Percentiles rank a stretch among this genome's conserved stretches.
phyloP scores from a whole-genome alignment of 2,113 vertebrate species.

The Pan paniscus region DNA sequence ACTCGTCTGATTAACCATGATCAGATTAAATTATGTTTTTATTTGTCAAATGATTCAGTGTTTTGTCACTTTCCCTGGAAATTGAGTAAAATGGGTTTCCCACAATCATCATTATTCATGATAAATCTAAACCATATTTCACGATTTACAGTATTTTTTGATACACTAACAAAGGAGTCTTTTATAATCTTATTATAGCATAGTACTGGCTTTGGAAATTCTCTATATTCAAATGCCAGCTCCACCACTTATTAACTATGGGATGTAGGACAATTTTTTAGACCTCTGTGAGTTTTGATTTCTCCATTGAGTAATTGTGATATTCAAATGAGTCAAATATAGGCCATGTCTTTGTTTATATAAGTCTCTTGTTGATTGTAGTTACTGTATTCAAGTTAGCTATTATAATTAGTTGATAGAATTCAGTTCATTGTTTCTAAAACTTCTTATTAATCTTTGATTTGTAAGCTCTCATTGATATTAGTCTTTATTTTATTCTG shows the following conservation, averaged over 20 bases:
- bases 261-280: neutral
- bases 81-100: neutral
- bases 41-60: slow-evolving; percentile 12
- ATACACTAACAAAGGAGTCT: neutral
- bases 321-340: neutral
- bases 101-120: neutral
- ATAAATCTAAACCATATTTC: slow-evolving; percentile 31
- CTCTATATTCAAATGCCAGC: neutral
- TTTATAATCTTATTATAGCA: neutral
- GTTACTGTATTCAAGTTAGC: neutral
- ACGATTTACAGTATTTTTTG: neutral
- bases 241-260: neutral
- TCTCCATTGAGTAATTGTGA: neutral
- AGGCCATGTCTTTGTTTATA: neutral
- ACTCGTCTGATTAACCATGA: slow-evolving; percentile 30
- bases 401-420: neutral
- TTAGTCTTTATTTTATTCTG: neutral
- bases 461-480: neutral
- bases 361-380: neutral
- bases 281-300: neutral
- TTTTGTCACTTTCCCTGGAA: neutral
- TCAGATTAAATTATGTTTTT: slow-evolving; percentile 48
- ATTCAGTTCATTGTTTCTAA: neutral
- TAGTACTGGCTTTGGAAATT: neutral
- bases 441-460: neutral